Conservation (phyloP, 2,888 invertebrate genomes). For the Tenthredo notha region DNA sequence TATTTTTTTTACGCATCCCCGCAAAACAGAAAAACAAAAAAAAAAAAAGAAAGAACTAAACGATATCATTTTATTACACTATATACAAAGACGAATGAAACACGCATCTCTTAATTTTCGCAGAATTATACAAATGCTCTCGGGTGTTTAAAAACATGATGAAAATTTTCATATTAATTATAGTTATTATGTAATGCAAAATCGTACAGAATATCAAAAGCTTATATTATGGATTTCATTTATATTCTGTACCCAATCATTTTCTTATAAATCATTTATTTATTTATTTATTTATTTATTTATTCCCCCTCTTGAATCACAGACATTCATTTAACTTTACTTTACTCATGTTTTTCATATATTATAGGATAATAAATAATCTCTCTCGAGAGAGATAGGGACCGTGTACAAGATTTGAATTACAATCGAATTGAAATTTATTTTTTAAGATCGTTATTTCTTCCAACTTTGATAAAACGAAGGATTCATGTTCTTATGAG, state of each 20-base stretch:
- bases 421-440: conserved; percentile 7
- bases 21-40: background rate
- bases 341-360: conserved; percentile 17
- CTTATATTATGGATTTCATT: background rate
- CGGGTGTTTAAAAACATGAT: background rate
- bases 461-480: background rate
- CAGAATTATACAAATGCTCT: background rate
- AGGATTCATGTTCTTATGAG: background rate
- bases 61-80: conserved; percentile 37
- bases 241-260: conserved; percentile 7
- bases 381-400: background rate
- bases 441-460: background rate
- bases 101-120: background rate
- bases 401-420: conserved; percentile 12
- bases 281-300: conserved; percentile 17
- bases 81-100: conserved; percentile 36
- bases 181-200: background rate
- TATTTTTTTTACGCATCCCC: background rate
- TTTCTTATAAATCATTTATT: conserved; percentile 17
- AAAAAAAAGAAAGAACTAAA: background rate
- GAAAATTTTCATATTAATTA: background rate
- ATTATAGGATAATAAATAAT: conserved; percentile 38
- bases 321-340: conserved; percentile 31
- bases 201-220: background rate
- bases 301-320: conserved; percentile 21